These are phyloP conservation scores for Oreochromis spilurus DNA, from an alignment of 2,113 vertebrate species.

Conservation along the genomic window DNA sequence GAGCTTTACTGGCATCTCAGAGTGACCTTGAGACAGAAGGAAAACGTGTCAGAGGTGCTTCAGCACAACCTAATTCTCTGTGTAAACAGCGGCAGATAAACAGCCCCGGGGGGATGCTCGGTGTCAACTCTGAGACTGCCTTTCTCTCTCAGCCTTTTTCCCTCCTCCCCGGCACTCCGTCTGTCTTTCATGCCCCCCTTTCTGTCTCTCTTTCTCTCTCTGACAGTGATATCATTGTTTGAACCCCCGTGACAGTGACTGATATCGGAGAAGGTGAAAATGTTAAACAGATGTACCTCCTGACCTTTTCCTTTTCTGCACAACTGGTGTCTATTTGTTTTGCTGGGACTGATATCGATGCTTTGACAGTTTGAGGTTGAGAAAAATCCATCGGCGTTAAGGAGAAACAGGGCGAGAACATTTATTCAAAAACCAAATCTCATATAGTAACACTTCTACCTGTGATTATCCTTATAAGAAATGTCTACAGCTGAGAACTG, in stretches of 20 bases:
- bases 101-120: constrained; percentile 24
- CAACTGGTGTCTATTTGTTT: constrained; percentile 15
- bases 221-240: constrained; percentile 23
- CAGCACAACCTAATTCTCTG: neutral
- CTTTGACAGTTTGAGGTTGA: constrained; percentile 11
- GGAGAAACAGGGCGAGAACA: neutral
- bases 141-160: neutral
- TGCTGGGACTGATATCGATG: constrained; percentile 9
- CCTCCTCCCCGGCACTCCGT: neutral
- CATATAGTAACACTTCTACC: neutral
- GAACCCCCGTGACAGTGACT: constrained; percentile 16
- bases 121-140: neutral
- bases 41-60: neutral
- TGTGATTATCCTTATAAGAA: neutral
- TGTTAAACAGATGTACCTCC: constrained; percentile 41
- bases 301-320: constrained; percentile 16
- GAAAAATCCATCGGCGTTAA: neutral
- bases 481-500: neutral
- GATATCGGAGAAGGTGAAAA: constrained; percentile 25
- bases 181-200: neutral
- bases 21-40: constrained; percentile 7
- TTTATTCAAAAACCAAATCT: neutral
- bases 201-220: neutral
- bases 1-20: neutral
- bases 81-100: constrained; percentile 40